A percentile compares a stretch with the other conserved stretches of the same genome.
phyloP scores from a whole-genome alignment of 2,113 vertebrate genomes.

The Proterorhinus semilunaris region DNA sequence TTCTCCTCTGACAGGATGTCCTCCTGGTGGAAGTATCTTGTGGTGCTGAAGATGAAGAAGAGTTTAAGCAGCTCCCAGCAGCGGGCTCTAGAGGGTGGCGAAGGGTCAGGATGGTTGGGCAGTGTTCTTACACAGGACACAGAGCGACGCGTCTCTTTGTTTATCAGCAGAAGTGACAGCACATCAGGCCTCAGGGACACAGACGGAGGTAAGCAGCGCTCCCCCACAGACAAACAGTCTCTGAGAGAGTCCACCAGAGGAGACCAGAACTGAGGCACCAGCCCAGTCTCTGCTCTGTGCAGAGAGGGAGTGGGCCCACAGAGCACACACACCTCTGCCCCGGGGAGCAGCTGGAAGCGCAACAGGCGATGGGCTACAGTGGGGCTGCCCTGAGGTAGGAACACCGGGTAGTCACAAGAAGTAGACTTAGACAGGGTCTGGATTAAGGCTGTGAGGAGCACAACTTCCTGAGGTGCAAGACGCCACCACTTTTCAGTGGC shows the following conservation, averaged over 20 bases:
- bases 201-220: slow-evolving; percentile 71
- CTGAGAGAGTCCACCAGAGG: slow-evolving; percentile 79
- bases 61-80: slow-evolving; percentile 79
- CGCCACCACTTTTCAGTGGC: slow-evolving; percentile 91
- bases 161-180: slow-evolving; percentile 82
- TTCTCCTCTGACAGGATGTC: slow-evolving; percentile 54
- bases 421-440: slow-evolving; percentile 72
- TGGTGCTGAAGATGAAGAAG: slow-evolving; percentile 80
- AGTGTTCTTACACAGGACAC: slow-evolving; percentile 71
- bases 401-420: slow-evolving; percentile 86
- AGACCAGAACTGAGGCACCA: slow-evolving; percentile 83
- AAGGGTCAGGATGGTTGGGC: not conserved
- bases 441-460: slow-evolving; percentile 81
- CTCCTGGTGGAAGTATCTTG: slow-evolving; percentile 79
- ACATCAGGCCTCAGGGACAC: slow-evolving; percentile 76
- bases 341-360: slow-evolving; percentile 83
- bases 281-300: slow-evolving; percentile 72
- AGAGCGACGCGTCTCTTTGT: slow-evolving; percentile 80
- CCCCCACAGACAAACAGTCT: slow-evolving; percentile 71
- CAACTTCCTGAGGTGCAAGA: slow-evolving; percentile 81
- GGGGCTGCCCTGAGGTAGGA: slow-evolving; percentile 89
- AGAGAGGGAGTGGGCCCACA: slow-evolving; percentile 86
- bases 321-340: slow-evolving; percentile 81
- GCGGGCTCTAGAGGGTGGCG: slow-evolving; percentile 58
- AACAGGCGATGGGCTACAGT: slow-evolving; percentile 87